Percentiles rank a stretch among this genome's conserved stretches.
phyloP scores from a whole-genome alignment of 2,113 vertebrate genomes.

The Perca schrenkii region DNA sequence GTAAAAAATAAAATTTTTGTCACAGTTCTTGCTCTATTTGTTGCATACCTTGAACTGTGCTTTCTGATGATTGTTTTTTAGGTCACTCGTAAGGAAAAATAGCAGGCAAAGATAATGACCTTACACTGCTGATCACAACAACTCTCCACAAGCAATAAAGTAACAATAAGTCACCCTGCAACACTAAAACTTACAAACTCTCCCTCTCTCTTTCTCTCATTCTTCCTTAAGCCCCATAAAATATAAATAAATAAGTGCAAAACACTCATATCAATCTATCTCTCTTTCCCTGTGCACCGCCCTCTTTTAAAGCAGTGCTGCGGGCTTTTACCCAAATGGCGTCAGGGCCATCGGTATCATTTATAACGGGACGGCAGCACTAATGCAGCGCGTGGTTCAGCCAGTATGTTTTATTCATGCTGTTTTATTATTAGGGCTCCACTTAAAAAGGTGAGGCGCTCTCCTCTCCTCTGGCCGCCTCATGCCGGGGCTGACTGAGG shows the following conservation, averaged over 20 bases:
- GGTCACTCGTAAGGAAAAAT: conserved; percentile 59
- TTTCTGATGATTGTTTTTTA: conserved; percentile 42
- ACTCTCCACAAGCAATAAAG: conserved; percentile 58
- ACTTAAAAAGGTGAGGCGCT: conserved; percentile 89
- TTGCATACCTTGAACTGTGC: conserved; percentile 16
- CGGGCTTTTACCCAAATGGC: conserved; percentile 88
- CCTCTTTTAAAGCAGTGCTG: conserved; percentile 86
- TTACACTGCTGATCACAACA: conserved; percentile 57
- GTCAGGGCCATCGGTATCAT: conserved; percentile 85
- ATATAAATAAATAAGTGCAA: conserved; percentile 86
- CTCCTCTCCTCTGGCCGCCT: conserved; percentile 76
- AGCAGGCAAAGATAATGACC: conserved; percentile 64
- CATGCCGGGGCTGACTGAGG: conserved; percentile 78
- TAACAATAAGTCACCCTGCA: conserved; percentile 74
- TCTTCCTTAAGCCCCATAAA: conserved; percentile 74
- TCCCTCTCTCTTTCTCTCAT: conserved; percentile 55
- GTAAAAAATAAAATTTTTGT: conserved; percentile 30
- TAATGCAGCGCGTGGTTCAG: conserved; percentile 85
- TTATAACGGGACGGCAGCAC: conserved; percentile 86
- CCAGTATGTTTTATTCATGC: conserved; percentile 89
- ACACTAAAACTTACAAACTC: conserved; percentile 79
- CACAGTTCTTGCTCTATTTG: conserved; percentile 20
- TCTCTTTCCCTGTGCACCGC: conserved; percentile 76
- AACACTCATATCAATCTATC: conserved; percentile 86
- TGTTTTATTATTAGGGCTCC: conserved; percentile 89